Evolutionary conservation across 2,888 invertebrate genomes (phyloP).

Genomic region (Hybos culiciformis): DNA sequence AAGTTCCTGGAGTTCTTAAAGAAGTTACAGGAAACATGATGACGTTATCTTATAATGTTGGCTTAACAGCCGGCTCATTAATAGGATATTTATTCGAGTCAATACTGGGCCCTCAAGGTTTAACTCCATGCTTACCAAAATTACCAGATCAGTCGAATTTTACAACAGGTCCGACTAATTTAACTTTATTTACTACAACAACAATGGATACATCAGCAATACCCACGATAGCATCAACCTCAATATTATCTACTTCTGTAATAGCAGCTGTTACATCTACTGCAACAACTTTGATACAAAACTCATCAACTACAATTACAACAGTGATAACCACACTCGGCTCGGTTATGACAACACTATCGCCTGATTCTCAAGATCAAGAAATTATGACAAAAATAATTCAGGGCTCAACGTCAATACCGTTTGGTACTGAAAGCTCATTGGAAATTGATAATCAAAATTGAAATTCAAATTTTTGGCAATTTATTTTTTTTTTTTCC

Average conservation of each 20-base stretch:
- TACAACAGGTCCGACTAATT: conserved; percentile 35
- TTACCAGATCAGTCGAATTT: not conserved
- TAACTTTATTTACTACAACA: conserved; percentile 26
- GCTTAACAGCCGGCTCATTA: conserved; percentile 68
- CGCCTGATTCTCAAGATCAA: no score
- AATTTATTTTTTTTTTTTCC: no score
- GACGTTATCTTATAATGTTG: conserved; percentile 83
- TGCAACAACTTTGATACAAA: no score
- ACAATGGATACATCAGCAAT: conserved; percentile 20
- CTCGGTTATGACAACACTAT: no score
- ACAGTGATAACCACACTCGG: no score
- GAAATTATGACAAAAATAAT: no score
- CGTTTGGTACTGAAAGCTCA: no score
- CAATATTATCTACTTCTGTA: conserved; percentile 1
- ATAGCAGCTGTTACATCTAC: conserved; percentile 1
- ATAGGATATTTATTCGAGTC: conserved; percentile 67
- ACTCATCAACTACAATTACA: no score
- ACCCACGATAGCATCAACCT: conserved; percentile 14
- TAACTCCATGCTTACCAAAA: conserved; percentile 7
- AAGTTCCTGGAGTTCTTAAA: conserved; percentile 71
- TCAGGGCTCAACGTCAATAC: no score
- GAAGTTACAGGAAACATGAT: conserved; percentile 91
- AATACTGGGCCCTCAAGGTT: conserved; percentile 43
- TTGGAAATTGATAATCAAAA: no score
- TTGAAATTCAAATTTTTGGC: no score